These are phyloP conservation scores for Sebastes steindachneri DNA, from an alignment of 2,797 vertebrate species.

Conservation along the genomic window DNA sequence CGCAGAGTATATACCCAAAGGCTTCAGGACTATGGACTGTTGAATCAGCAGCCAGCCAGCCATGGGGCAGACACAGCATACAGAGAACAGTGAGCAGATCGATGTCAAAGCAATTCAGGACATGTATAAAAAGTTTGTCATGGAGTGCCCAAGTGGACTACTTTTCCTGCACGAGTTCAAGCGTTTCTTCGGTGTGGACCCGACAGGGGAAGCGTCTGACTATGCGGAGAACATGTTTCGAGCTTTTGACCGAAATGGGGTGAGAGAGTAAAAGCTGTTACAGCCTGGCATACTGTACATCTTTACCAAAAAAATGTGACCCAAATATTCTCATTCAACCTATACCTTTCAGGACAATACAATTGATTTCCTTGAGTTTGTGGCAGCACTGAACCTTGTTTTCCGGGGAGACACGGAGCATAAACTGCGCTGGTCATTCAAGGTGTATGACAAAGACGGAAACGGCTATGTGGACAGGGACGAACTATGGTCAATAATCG, in stretches of 20 bases:
- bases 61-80: constrained; percentile 80
- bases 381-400: constrained; percentile 80
- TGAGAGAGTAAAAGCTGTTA: constrained; percentile 48
- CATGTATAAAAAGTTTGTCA: constrained; percentile 84
- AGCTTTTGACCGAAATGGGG: constrained; percentile 84
- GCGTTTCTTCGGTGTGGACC: constrained; percentile 80
- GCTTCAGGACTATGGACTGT: constrained; percentile 38
- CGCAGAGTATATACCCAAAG: not conserved
- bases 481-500: constrained; percentile 79
- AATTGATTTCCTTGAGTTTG: constrained; percentile 82
- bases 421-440: constrained; percentile 83
- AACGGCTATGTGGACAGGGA: constrained; percentile 77
- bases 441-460: constrained; percentile 80
- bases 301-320: not conserved
- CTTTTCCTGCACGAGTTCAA: constrained; percentile 85
- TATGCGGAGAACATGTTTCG: constrained; percentile 82
- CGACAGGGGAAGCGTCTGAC: constrained; percentile 78
- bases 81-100: constrained; percentile 65
- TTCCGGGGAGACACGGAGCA: constrained; percentile 80
- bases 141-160: constrained; percentile 80
- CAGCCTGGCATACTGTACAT: not conserved
- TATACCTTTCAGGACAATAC: constrained; percentile 76
- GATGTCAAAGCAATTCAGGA: constrained; percentile 80
- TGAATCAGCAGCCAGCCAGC: not conserved
- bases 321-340: not conserved